Evolutionary conservation across 2,888 invertebrate species (phyloP).

Genomic region (Philopedon plagiatum): DNA sequence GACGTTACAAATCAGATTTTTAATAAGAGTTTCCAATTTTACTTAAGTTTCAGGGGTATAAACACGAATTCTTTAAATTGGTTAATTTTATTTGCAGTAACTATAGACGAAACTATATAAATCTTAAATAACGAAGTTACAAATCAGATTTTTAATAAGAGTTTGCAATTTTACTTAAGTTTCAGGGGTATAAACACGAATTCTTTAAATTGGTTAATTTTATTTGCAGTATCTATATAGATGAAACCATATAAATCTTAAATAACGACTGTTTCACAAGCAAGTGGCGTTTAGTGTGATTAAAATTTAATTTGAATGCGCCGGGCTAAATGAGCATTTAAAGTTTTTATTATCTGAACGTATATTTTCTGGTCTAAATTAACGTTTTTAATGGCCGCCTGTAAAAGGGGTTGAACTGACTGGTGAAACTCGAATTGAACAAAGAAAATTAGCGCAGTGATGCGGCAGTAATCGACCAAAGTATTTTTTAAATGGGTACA

Average conservation of each 20-base stretch:
- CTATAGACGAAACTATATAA: no score
- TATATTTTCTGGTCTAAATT: conserved; percentile 39
- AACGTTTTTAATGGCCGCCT: conserved; percentile 29
- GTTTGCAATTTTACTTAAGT: no score
- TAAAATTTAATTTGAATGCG: conserved; percentile 43
- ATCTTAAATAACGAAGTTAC: no score
- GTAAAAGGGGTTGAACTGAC: conserved; percentile 32
- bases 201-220: conserved; percentile 37
- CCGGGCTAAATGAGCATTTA: conserved; percentile 36
- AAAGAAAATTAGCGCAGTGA: conserved; percentile 25
- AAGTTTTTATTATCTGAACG: conserved; percentile 37
- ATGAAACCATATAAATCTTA: conserved; percentile 39
- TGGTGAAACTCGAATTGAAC: conserved; percentile 25
- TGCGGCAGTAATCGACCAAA: conserved; percentile 17
- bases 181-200: conserved; percentile 10
- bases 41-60: no score
- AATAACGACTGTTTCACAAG: conserved; percentile 40
- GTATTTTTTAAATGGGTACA: conserved; percentile 9
- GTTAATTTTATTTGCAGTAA: no score
- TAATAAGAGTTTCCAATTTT: no score
- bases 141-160: no score
- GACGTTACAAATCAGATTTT: no score
- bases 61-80: no score
- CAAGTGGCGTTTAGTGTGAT: conserved; percentile 42
- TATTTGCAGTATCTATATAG: conserved; percentile 35